A percentile compares a stretch with the other conserved stretches of the same genome.
phyloP scores from a whole-genome alignment of 2,888 invertebrate genomes.

The Dorcus parallelipipedus region DNA sequence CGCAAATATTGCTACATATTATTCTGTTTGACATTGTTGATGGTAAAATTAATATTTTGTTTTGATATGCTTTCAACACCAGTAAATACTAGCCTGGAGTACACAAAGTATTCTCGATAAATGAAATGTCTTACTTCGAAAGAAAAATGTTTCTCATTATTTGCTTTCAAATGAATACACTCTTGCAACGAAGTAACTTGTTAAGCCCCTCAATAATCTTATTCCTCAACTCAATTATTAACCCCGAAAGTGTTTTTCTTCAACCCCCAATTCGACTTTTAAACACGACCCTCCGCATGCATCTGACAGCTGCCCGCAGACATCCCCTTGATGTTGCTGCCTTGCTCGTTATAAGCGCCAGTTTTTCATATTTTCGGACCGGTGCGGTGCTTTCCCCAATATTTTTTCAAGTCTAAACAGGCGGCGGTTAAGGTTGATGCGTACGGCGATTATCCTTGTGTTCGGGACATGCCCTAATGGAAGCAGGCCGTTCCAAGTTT shows the following conservation, averaged over 20 bases:
- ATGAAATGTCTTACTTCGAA: background rate
- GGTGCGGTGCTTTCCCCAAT: conserved; percentile 9
- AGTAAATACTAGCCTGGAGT: too few species aligned
- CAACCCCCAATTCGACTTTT: background rate
- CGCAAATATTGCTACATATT: too few species aligned
- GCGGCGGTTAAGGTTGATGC: conserved; percentile 15
- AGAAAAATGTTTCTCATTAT: too few species aligned
- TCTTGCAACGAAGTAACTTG: too few species aligned
- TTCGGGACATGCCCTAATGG: conserved; percentile 8
- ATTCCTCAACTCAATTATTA: too few species aligned
- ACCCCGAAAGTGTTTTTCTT: too few species aligned
- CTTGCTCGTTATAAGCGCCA: conserved; percentile 18
- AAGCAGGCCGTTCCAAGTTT: background rate
- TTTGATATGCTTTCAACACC: too few species aligned
- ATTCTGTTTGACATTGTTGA: too few species aligned
- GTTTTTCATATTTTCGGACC: conserved; percentile 18
- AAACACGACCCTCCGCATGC: conserved; percentile 15
- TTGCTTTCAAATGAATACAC: too few species aligned
- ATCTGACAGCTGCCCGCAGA: conserved; percentile 18
- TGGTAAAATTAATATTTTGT: too few species aligned
- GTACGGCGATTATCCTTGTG: conserved; percentile 17
- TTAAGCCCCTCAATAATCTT: too few species aligned
- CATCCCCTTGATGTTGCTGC: conserved; percentile 11
- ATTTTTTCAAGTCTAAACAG: conserved; percentile 2
- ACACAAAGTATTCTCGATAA: too few species aligned